Evolutionary conservation across 1,140 invertebrate species (phyloP).

Genomic region (Idris sp.): DNA sequence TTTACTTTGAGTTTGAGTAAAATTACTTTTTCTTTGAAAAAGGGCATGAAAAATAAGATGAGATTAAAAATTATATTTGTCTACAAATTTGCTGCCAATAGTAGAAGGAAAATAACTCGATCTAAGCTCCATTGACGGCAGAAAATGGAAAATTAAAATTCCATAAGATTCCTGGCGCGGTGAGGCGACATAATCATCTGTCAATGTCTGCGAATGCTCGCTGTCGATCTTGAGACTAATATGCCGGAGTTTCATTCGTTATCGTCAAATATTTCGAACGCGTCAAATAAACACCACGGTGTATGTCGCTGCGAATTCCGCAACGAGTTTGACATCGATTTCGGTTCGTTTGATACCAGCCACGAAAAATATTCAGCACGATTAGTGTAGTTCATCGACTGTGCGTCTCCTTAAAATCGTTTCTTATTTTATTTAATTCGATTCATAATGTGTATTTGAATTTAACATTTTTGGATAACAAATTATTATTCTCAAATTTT

Average conservation of each 20-base stretch:
- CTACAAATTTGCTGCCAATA: no score
- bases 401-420: no score
- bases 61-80: no score
- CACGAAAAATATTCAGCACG: constrained; percentile 35
- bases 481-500: no score
- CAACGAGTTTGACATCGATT: constrained; percentile 31
- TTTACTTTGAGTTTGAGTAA: no score
- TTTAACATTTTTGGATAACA: no score
- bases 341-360: constrained; percentile 16
- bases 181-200: constrained; percentile 37
- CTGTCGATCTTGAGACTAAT: constrained; percentile 26
- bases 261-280: constrained; percentile 34
- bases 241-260: constrained; percentile 24
- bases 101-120: no score
- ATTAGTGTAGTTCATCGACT: constrained; percentile 15
- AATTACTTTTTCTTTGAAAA: no score
- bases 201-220: constrained; percentile 22
- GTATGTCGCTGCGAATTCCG: constrained; percentile 27
- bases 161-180: constrained; percentile 36
- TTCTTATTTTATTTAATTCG: no score
- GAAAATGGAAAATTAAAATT: constrained; percentile 62
- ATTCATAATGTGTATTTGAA: no score
- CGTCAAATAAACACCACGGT: constrained; percentile 59
- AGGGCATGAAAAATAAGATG: no score
- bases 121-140: no score